Conservation (phyloP, 2,888 invertebrate species). For the Erebia aethiops region DNA sequence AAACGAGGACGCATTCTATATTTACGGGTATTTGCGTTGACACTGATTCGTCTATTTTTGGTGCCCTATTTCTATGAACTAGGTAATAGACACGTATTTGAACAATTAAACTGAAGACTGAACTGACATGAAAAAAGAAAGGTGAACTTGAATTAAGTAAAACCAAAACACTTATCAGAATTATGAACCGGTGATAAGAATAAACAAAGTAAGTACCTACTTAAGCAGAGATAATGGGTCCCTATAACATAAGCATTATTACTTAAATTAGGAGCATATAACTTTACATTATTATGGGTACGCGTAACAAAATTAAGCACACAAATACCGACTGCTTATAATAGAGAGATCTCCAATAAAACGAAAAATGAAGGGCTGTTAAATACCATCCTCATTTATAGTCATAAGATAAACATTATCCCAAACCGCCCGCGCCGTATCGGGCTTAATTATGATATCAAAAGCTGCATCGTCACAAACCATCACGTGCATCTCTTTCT, state of each 20-base stretch:
- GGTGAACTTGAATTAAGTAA: too few species aligned
- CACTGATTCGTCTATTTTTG: conserved; percentile 14
- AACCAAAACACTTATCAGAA: too few species aligned
- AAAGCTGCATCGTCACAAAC: conserved; percentile 65
- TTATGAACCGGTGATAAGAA: too few species aligned
- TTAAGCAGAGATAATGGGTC: too few species aligned
- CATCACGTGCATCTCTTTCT: conserved; percentile 57
- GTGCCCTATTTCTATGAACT: not conserved
- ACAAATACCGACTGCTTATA: not conserved
- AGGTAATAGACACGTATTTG: not conserved
- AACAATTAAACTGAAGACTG: not conserved
- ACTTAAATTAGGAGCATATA: too few species aligned
- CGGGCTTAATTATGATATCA: conserved; percentile 79
- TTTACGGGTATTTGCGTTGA: conserved; percentile 16
- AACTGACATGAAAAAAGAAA: too few species aligned
- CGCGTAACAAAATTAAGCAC: not conserved
- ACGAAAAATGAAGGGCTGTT: conserved; percentile 22
- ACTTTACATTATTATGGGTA: too few species aligned
- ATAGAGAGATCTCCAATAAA: not conserved
- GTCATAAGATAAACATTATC: conserved; percentile 73
- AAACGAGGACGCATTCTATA: conserved; percentile 25
- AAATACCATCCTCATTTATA: conserved; percentile 59
- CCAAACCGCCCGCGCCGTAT: conserved; percentile 48
- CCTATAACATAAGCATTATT: too few species aligned
- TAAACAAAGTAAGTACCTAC: too few species aligned